Base-by-base conservation (phyloP, 2,113 vertebrate species). In the Sterna hirundo region DNA sequence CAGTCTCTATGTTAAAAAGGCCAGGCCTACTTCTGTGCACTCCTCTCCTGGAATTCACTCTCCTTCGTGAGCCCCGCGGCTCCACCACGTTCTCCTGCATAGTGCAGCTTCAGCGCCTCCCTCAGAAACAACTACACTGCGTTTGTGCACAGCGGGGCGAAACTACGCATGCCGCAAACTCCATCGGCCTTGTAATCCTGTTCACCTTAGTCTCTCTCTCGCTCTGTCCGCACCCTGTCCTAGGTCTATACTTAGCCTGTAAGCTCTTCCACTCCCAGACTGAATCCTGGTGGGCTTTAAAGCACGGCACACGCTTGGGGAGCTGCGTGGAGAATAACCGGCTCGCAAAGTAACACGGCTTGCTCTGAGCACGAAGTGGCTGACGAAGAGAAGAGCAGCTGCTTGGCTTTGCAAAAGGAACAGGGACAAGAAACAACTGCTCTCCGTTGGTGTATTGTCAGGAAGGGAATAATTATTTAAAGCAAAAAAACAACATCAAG, bases 81-180 rank as follows among this genome's bases (percentile, higher is more conserved):
- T 79, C 14, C 52, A 26, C 61, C 2, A 0, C 0, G 2, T 17
- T 77, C 42, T 74, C 21, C 34, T 20, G 42, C 0, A 0, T 22
- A 13, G 13, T 3, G n/a, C 60, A 51, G 64, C 69, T 68, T 27
- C 84, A 34, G 65, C 44, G 14, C 4, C 60, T 58, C 38, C 21
- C 38, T 36, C 1, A 0, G 40, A 11, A 81, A 65, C 52, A 64
- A 13, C 32, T 3, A 11, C 29, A 12, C n/a, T 0, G 1, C 12
- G n/a, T 21, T 30, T 22, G 29, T 23, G 47, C 47, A 15, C 2
- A n/a, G 44, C 1, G 0, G 4, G 10, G 69, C 47, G 25, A 60
- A 58, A 29, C 44, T 15, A 38, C 44, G 42, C 29, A 5, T 1
- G 22, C n/a, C 6, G 10, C 61, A 57, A 46, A 54, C 29, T 68